Percentiles rank a stretch among this genome's conserved stretches.
Evolutionary conservation across 2,888 invertebrate genomes (phyloP).

Genomic region (Spodoptera littoralis): DNA sequence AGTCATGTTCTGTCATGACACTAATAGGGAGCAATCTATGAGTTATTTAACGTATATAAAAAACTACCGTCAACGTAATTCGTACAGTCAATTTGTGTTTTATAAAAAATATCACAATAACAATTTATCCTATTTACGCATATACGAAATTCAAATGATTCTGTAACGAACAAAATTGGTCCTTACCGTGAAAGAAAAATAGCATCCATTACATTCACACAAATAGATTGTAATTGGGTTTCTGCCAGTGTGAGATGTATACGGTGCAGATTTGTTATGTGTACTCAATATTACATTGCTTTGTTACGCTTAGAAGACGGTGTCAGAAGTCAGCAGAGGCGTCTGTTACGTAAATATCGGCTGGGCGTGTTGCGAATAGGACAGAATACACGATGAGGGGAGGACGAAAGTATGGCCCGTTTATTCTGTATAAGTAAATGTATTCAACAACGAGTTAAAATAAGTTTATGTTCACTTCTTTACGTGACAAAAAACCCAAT

Average conservation of each 20-base stretch:
- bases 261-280: conserved; percentile 71
- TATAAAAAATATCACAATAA: too few species aligned
- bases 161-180: conserved; percentile 15
- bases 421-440: conserved; percentile 76
- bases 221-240: conserved; percentile 68
- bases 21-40: conserved; percentile 38
- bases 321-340: conserved; percentile 82
- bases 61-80: background rate
- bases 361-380: conserved; percentile 86
- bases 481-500: conserved; percentile 64
- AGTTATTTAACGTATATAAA: background rate
- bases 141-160: conserved; percentile 2
- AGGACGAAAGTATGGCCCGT: conserved; percentile 74
- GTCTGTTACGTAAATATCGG: conserved; percentile 86
- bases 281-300: conserved; percentile 70
- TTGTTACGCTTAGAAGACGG: conserved; percentile 74
- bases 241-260: conserved; percentile 61
- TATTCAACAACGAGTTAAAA: conserved; percentile 77
- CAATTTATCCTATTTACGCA: too few species aligned
- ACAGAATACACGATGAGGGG: conserved; percentile 86
- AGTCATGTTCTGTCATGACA: conserved; percentile 22
- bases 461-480: conserved; percentile 72
- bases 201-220: conserved; percentile 40
- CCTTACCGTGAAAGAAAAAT: conserved; percentile 9
- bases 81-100: too few species aligned